These are phyloP conservation scores for Globicephala melas DNA, from an alignment of 2,113 vertebrate genomes.

Conservation along the genomic window DNA sequence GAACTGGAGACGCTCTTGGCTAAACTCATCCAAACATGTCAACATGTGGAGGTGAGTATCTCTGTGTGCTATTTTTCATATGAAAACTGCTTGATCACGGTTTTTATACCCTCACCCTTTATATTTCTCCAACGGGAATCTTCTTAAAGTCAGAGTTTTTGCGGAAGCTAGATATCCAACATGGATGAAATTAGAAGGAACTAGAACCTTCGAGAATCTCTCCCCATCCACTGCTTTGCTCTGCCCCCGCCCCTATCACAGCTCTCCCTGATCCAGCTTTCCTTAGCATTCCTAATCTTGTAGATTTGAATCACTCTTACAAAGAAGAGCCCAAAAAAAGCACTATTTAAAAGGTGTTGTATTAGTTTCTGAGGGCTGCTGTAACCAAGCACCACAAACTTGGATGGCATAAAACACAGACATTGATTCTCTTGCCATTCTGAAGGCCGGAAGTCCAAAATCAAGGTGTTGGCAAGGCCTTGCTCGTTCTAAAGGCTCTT, in stretches of 20 bases:
- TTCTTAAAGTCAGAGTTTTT: constrained; percentile 4
- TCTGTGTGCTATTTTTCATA: not conserved
- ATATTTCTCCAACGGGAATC: not conserved
- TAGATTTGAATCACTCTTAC: not conserved
- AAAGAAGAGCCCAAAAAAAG: not conserved
- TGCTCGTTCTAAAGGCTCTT: not conserved
- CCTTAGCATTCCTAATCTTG: not conserved
- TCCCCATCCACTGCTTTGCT: not conserved
- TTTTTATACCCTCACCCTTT: not conserved
- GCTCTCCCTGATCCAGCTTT: not conserved
- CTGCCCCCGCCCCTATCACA: not conserved
- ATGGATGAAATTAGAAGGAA: not conserved
- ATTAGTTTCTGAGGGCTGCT: not conserved
- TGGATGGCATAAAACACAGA: not conserved
- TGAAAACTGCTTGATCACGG: not conserved
- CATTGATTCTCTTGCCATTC: not conserved
- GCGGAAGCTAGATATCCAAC: not conserved
- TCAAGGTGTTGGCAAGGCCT: not conserved
- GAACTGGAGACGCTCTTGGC: constrained; percentile 98
- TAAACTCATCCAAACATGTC: constrained; percentile 98
- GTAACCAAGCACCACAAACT: not conserved
- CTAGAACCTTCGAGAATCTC: not conserved
- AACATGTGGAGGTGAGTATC: constrained; percentile 95
- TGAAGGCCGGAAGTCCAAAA: not conserved
- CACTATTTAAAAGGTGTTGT: not conserved